Conservation (phyloP, 2,113 vertebrate species). For the Misgurnus anguillicaudatus region DNA sequence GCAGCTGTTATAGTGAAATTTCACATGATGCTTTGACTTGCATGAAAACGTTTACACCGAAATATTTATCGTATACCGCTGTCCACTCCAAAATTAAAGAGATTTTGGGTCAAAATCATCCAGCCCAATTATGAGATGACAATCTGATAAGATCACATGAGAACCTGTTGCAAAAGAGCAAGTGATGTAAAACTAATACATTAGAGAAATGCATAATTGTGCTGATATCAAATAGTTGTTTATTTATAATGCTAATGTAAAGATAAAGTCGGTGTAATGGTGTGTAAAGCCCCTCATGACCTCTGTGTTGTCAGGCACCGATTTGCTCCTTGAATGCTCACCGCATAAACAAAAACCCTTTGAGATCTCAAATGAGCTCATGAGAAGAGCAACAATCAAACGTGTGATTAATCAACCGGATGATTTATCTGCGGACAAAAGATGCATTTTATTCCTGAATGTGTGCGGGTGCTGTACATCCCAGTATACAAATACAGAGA, state of each 20-base stretch:
- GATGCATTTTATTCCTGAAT: background rate
- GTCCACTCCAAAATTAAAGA: no score
- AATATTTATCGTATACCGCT: no score
- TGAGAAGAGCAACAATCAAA: constrained; percentile 32
- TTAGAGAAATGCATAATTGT: no score
- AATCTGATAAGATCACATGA: no score
- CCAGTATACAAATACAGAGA: background rate
- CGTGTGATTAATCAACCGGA: constrained; percentile 24
- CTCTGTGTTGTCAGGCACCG: constrained; percentile 4
- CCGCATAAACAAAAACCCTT: constrained; percentile 1
- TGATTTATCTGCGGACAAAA: constrained; percentile 33
- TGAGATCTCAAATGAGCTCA: constrained; percentile 32
- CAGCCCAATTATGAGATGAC: no score
- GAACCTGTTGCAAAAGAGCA: no score
- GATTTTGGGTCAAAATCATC: no score
- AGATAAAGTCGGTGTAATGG: background rate
- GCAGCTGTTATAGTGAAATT: no score
- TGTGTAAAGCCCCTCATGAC: background rate
- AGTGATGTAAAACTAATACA: no score
- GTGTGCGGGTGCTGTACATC: background rate
- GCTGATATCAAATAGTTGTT: background rate
- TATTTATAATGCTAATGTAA: background rate
- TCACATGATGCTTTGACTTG: no score
- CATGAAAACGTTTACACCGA: no score
- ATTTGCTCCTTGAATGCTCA: constrained; percentile 11